These are phyloP conservation scores for Brachionus asplanchnoidis DNA, from an alignment of 1,140 invertebrate genomes.

Conservation along the genomic window DNA sequence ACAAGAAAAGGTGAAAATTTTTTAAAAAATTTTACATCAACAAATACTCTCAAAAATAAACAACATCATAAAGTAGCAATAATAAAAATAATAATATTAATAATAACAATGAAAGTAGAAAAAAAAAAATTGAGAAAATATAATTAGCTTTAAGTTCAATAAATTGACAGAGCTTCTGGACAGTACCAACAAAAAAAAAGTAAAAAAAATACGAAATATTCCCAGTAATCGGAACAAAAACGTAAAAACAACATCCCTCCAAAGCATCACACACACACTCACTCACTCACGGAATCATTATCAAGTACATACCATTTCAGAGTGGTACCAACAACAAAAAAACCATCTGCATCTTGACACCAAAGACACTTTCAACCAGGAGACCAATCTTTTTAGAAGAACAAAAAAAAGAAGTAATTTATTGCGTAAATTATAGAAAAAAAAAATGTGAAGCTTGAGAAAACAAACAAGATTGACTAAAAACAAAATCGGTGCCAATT, in stretches of 20 bases:
- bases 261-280: background rate
- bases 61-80: background rate
- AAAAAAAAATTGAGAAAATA: background rate
- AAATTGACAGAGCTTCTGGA: background rate
- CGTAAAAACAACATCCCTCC: background rate
- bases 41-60: background rate
- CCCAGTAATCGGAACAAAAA: background rate
- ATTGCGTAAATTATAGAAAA: constrained; percentile 12
- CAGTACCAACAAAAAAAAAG: background rate
- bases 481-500: background rate
- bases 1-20: background rate
- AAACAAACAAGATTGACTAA: constrained; percentile 18
- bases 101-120: background rate
- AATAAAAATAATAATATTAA: background rate
- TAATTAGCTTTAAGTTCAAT: background rate
- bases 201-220: background rate
- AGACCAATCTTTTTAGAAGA: background rate
- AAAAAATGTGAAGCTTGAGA: background rate
- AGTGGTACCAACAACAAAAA: background rate
- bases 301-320: background rate
- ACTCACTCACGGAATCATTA: background rate
- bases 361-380: background rate
- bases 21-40: background rate
- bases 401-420: no score
- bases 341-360: background rate